phyloP scores from a whole-genome alignment of 2,797 vertebrate species.

The Rhincodon typus region DNA sequence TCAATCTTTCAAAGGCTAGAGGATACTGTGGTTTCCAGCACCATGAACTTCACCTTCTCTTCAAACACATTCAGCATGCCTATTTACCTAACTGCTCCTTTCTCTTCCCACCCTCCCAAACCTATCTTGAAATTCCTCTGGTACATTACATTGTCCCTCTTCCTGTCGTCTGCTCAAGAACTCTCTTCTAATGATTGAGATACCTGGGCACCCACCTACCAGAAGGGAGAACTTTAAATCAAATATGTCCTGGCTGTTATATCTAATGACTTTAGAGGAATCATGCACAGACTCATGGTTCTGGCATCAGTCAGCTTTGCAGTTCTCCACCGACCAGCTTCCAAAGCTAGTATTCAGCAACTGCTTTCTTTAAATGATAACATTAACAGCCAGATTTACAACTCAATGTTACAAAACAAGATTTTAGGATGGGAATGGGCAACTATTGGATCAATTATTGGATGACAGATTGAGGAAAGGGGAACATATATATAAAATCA shows the following conservation, averaged over 20 bases:
- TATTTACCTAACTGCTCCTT: neutral
- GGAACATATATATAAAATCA: neutral
- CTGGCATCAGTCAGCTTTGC: neutral
- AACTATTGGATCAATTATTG: neutral
- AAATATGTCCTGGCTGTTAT: neutral
- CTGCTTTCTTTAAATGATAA: neutral
- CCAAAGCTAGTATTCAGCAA: neutral
- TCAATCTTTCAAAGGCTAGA: neutral
- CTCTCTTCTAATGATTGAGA: neutral
- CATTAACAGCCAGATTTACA: neutral
- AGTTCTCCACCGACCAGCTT: neutral
- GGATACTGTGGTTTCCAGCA: neutral
- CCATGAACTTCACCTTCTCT: too few relatives aligned
- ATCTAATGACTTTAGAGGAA: neutral
- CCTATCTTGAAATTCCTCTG: neutral
- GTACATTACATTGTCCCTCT: neutral
- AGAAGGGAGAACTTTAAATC: neutral
- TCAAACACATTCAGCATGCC: neutral
- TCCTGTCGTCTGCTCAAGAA: neutral
- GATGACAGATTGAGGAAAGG: neutral
- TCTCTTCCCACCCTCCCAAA: neutral
- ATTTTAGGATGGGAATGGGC: neutral
- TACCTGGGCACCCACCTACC: neutral
- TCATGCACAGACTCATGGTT: neutral
- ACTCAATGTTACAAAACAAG: too few relatives aligned